Percentiles rank a stretch among this genome's conserved stretches.
Conservation (phyloP, 2,888 invertebrate genomes). For the Proisotoma minuta region DNA sequence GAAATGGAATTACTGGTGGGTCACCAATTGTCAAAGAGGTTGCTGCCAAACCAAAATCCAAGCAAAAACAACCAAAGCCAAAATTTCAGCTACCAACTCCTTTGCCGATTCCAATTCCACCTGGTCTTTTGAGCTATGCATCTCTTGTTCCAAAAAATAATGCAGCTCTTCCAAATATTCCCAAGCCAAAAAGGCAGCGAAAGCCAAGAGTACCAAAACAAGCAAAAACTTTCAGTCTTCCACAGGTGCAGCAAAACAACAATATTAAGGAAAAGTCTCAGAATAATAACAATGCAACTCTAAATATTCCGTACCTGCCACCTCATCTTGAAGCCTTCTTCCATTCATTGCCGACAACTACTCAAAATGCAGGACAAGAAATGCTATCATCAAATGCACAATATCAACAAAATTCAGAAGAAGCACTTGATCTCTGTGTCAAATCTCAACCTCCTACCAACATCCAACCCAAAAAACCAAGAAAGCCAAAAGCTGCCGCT, state of each 20-base stretch:
- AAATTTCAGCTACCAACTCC: neutral
- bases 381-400: neutral
- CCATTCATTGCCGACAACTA: neutral
- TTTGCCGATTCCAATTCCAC: neutral
- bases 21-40: neutral
- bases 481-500: neutral
- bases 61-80: neutral
- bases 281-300: neutral
- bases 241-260: neutral
- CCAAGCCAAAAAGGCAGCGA: neutral
- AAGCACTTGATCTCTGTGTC: slow-evolving; percentile 27
- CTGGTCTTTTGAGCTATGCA: neutral
- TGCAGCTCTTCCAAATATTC: neutral
- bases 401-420: slow-evolving; percentile 3
- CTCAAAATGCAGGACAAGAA: neutral
- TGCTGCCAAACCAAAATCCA: neutral
- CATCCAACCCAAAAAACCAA: neutral
- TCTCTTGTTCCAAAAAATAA: neutral
- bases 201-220: neutral
- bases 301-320: slow-evolving; percentile 5
- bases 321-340: slow-evolving; percentile 7
- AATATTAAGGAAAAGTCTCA: neutral
- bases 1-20: neutral
- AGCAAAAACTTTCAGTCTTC: neutral
- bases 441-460: slow-evolving; percentile 13